These are phyloP conservation scores for Eupithecia pulchellata DNA, from an alignment of 2,888 invertebrate genomes.

Conservation along the genomic window DNA sequence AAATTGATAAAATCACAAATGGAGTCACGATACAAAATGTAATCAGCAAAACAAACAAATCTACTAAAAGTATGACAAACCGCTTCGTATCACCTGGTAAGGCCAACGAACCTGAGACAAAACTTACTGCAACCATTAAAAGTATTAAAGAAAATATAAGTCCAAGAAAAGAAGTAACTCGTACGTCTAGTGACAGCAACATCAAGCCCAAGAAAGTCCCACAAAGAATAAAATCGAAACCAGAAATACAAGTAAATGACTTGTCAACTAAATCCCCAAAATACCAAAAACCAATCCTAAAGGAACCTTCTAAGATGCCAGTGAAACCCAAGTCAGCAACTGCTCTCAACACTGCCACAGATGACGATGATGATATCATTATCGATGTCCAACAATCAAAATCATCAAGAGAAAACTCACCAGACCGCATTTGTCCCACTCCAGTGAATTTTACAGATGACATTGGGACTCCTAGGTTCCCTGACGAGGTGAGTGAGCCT, in stretches of 20 bases:
- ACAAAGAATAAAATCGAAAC: conserved; percentile 77
- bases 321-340: conserved; percentile 80
- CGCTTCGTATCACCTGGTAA: conserved; percentile 56
- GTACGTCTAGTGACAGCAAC: conserved; percentile 85
- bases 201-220: conserved; percentile 80
- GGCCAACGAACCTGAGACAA: conserved; percentile 64
- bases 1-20: conserved; percentile 62
- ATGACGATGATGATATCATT: conserved; percentile 87
- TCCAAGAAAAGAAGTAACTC: conserved; percentile 76
- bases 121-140: conserved; percentile 66
- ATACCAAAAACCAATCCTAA: conserved; percentile 59
- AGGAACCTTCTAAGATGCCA: conserved; percentile 67
- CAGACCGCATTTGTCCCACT: conserved; percentile 89
- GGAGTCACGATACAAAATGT: conserved; percentile 62
- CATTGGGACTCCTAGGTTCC: conserved; percentile 88
- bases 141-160: conserved; percentile 65
- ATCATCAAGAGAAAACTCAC: conserved; percentile 91
- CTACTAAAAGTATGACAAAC: conserved; percentile 51
- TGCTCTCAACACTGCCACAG: conserved; percentile 80
- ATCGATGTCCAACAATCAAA: conserved; percentile 90
- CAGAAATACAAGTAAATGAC: conserved; percentile 79
- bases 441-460: conserved; percentile 86
- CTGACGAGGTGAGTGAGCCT: conserved; percentile 90
- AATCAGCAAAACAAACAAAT: conserved; percentile 52
- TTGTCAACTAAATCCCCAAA: conserved; percentile 63